Evolutionary conservation across 1,140 invertebrate species (phyloP).

Genomic region (Streblospio benedicti): DNA sequence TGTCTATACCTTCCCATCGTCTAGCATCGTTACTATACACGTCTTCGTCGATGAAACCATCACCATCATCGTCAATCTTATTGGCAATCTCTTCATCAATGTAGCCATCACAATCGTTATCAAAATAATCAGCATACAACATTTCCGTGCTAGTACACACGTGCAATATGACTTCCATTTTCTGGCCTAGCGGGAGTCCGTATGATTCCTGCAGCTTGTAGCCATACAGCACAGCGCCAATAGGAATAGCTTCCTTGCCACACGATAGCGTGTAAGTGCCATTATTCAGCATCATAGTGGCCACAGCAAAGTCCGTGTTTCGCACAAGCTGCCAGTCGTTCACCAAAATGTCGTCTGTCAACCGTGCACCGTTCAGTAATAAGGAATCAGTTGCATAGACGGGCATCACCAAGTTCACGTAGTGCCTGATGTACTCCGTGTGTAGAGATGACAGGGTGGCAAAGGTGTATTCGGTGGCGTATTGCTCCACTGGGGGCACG

Average conservation of each 20-base stretch:
- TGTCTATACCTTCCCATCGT: too few relatives aligned
- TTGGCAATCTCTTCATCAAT: constrained; percentile 14
- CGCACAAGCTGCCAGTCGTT: neutral
- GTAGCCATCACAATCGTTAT: constrained; percentile 17
- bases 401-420: constrained; percentile 1
- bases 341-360: neutral
- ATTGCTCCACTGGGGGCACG: constrained; percentile 2
- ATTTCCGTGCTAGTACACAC: constrained; percentile 3
- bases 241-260: neutral
- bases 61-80: constrained; percentile 15
- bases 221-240: neutral
- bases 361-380: neutral
- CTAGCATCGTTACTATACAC: too few relatives aligned
- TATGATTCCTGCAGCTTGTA: constrained; percentile 7
- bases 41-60: constrained; percentile 15
- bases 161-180: neutral
- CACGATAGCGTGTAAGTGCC: neutral
- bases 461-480: constrained; percentile 1
- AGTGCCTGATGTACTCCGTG: constrained; percentile 1
- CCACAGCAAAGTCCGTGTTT: neutral
- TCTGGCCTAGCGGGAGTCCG: constrained; percentile 7
- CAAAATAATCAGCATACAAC: constrained; percentile 13
- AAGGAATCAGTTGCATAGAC: neutral
- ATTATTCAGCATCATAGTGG: neutral
- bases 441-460: neutral